These are phyloP conservation scores for Chamaea fasciata DNA, from an alignment of 2,113 vertebrate genomes.

Conservation along the genomic window DNA sequence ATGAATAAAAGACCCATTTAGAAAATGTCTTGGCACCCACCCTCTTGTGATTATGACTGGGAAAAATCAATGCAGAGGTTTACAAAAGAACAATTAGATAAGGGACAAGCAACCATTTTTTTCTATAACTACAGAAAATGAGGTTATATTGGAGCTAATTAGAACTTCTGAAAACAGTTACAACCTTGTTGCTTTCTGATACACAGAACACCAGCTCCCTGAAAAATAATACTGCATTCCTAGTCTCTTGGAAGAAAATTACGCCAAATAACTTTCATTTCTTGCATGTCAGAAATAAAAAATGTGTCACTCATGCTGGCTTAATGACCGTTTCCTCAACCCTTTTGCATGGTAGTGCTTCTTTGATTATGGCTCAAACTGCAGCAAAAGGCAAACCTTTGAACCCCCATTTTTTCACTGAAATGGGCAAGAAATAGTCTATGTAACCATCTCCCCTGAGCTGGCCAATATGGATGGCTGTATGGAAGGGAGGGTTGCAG, in stretches of 20 bases:
- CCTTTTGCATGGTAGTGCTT: background rate
- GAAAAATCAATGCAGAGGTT: background rate
- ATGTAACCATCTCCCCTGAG: rapidly evolving
- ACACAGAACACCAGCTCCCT: background rate
- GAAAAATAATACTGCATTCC: background rate
- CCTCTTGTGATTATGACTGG: background rate
- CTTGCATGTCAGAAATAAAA: background rate
- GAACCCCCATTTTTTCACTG: background rate
- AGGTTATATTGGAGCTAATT: background rate
- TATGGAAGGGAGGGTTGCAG: background rate
- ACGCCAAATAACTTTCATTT: background rate
- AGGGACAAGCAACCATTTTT: background rate
- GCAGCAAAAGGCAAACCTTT: background rate
- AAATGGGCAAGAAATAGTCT: background rate
- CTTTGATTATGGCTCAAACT: background rate
- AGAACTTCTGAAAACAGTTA: background rate
- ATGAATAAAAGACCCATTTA: background rate
- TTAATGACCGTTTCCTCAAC: background rate
- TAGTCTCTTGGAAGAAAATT: background rate
- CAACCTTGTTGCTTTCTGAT: background rate
- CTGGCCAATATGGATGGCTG: background rate
- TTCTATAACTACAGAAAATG: background rate
- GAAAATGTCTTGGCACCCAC: background rate
- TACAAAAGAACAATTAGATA: background rate
- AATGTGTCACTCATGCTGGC: background rate